Evolutionary conservation across 2,888 invertebrate genomes (phyloP).

Genomic region (Drosophila emarginata): DNA sequence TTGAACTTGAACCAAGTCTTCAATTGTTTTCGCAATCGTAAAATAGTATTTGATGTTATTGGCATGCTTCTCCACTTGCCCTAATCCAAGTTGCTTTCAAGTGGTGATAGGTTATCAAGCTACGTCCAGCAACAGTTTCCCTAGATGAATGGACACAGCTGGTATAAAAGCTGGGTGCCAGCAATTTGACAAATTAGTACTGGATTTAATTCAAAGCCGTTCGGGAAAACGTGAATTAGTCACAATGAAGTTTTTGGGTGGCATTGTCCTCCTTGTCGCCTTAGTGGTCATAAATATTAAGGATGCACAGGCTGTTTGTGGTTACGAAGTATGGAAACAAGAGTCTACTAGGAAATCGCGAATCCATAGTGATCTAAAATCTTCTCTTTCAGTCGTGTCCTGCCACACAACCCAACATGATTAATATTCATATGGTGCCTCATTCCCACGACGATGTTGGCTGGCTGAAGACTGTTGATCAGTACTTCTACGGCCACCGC

Average conservation of each 20-base stretch:
- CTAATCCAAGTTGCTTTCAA: not conserved
- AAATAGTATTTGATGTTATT: not conserved
- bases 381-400: slow-evolving; percentile 85
- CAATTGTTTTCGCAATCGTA: not conserved
- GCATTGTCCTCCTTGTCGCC: slow-evolving; percentile 29
- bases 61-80: slow-evolving; percentile 6
- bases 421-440: slow-evolving; percentile 93
- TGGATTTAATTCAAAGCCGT: slow-evolving; percentile 2
- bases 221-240: not conserved
- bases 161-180: not conserved
- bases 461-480: slow-evolving; percentile 96
- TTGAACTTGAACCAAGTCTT: not conserved
- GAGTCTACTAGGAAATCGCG: not conserved
- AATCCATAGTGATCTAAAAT: not conserved
- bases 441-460: slow-evolving; percentile 98
- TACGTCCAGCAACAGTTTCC: not conserved
- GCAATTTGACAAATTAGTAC: not conserved
- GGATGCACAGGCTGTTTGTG: slow-evolving; percentile 47
- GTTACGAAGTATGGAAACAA: slow-evolving; percentile 55
- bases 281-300: slow-evolving; percentile 30
- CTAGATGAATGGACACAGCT: not conserved
- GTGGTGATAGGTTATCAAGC: slow-evolving; percentile 11
- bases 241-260: slow-evolving; percentile 11
- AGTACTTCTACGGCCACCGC: slow-evolving; percentile 93
- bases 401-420: slow-evolving; percentile 84